These are phyloP conservation scores for Drosophila prolongata DNA, from an alignment of 2,888 invertebrate genomes.

Conservation along the genomic window DNA sequence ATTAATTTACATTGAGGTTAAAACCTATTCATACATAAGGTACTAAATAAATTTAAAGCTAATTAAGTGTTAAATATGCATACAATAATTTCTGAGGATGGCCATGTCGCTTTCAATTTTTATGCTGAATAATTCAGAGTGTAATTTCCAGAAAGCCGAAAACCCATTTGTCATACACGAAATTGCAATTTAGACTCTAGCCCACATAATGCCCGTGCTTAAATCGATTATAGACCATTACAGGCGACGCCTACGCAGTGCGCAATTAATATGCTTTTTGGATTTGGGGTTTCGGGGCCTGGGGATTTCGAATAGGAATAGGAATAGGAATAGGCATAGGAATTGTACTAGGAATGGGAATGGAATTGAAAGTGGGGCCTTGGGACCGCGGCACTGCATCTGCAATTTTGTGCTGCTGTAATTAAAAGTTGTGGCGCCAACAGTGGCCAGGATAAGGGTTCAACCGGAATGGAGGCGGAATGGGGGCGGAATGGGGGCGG, in stretches of 20 bases:
- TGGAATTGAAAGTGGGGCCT: slow-evolving; percentile 42
- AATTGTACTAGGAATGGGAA: slow-evolving; percentile 15
- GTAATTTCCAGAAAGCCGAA: slow-evolving; percentile 22
- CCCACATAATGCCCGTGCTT: slow-evolving; percentile 59
- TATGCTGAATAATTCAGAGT: neutral
- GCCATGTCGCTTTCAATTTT: too few species aligned
- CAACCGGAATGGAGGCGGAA: slow-evolving; percentile 12
- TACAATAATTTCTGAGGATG: too few species aligned
- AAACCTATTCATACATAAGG: too few species aligned
- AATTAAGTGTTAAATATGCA: too few species aligned
- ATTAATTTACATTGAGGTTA: too few species aligned
- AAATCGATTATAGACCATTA: slow-evolving; percentile 76
- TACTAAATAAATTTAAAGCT: too few species aligned
- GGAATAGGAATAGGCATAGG: slow-evolving; percentile 2
- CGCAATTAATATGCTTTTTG: slow-evolving; percentile 69
- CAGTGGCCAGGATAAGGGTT: slow-evolving; percentile 59
- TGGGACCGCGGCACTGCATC: slow-evolving; percentile 38
- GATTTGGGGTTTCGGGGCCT: slow-evolving; percentile 22
- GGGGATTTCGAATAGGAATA: slow-evolving; percentile 14
- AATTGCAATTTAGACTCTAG: slow-evolving; percentile 56
- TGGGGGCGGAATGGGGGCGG: neutral
- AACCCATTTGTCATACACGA: slow-evolving; percentile 61
- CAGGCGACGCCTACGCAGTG: slow-evolving; percentile 48
- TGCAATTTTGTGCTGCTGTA: slow-evolving; percentile 75
- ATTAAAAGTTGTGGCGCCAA: slow-evolving; percentile 76